Percentiles rank a stretch among this genome's conserved stretches.
phyloP scores from a whole-genome alignment of 2,113 vertebrate species.

The Noturus placidus region DNA sequence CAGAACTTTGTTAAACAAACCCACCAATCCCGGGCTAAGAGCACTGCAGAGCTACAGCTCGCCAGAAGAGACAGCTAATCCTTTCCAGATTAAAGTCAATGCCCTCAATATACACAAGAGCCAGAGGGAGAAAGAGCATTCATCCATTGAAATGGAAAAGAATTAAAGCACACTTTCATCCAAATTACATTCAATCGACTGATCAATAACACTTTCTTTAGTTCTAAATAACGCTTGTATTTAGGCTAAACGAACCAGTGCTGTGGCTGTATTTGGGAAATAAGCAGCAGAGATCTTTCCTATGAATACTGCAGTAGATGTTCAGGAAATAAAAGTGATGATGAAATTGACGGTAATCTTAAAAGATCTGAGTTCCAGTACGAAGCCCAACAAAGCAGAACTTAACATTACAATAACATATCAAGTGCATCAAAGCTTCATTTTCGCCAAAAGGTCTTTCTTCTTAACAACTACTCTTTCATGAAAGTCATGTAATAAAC shows the following conservation, averaged over 20 bases:
- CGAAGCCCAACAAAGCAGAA: background rate
- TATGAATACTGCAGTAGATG: background rate
- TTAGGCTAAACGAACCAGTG: background rate
- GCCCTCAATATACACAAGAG: constrained; percentile 5
- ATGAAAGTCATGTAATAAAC: background rate
- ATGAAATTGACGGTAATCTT: constrained; percentile 18
- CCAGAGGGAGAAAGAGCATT: constrained; percentile 3
- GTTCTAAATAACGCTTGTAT: background rate
- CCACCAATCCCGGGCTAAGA: constrained; percentile 3
- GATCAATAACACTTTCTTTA: constrained; percentile 9
- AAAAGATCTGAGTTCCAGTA: background rate
- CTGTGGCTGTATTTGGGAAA: background rate
- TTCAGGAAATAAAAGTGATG: background rate
- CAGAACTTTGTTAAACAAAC: constrained; percentile 18
- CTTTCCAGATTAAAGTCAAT: constrained; percentile 32
- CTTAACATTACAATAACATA: background rate
- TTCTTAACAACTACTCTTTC: background rate
- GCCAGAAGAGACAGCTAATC: constrained; percentile 35
- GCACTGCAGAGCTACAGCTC: constrained; percentile 8
- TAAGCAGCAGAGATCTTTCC: background rate
- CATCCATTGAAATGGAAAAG: background rate
- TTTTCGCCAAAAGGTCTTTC: background rate
- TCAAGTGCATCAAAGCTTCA: background rate
- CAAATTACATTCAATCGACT: background rate
- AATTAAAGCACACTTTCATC: background rate